These are phyloP conservation scores for Alosa alosa DNA, from an alignment of 2,113 vertebrate genomes.

Conservation along the genomic window DNA sequence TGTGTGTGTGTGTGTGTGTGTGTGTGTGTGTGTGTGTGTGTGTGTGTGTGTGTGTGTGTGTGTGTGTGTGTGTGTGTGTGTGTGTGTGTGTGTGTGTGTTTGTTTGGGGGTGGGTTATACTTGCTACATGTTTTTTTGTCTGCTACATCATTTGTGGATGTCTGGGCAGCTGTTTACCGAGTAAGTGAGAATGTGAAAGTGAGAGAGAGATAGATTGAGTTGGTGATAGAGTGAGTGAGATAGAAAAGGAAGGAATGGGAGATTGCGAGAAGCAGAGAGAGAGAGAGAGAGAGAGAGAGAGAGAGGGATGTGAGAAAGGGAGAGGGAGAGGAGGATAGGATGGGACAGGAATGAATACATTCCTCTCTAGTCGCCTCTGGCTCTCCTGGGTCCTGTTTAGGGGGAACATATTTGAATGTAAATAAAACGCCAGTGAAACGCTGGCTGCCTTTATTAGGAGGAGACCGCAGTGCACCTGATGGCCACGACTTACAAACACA, in stretches of 20 bases:
- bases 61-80: not conserved
- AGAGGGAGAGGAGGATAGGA: constrained; percentile 31
- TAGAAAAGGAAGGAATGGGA: constrained; percentile 37
- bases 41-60: not conserved
- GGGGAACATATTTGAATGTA: constrained; percentile 60
- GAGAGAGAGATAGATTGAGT: constrained; percentile 26
- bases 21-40: not conserved
- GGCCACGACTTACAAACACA: constrained; percentile 31
- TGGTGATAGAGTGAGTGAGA: constrained; percentile 29
- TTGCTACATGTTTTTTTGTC: not conserved
- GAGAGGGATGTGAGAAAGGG: constrained; percentile 36
- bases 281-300: constrained; percentile 29
- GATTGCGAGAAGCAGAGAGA: constrained; percentile 39
- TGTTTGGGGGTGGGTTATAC: not conserved
- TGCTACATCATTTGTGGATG: constrained; percentile 6
- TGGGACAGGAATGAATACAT: constrained; percentile 45
- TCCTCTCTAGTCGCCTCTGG: constrained; percentile 60
- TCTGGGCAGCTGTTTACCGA: constrained; percentile 10
- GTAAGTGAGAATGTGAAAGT: constrained; percentile 49
- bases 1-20: constrained; percentile 42
- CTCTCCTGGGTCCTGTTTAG: constrained; percentile 62
- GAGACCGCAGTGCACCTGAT: constrained; percentile 48
- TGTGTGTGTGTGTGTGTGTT: not conserved
- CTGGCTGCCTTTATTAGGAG: constrained; percentile 57
- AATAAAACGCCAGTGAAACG: constrained; percentile 54